Evolutionary conservation across 2,113 vertebrate species (phyloP), one percentile per base, ranked within the genome.

Genomic region (Eulemur rufifrons): DNA sequence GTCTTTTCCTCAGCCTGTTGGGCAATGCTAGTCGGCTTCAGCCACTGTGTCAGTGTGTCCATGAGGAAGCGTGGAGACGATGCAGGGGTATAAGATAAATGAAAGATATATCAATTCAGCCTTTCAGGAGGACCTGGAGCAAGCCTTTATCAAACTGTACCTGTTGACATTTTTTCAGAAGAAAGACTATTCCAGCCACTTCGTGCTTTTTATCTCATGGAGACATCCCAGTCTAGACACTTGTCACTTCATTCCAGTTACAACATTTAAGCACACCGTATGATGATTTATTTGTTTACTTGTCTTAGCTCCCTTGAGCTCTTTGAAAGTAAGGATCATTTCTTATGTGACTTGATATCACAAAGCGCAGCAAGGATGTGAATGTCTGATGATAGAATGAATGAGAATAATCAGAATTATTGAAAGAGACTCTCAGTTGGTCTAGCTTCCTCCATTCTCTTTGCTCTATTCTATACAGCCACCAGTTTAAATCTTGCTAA

Each of bases 201-300:
- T 71, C 74, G 1, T 76, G 56, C 50, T 71, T 91, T 94, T 94
- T 54, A 96, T 91, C 96, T 96, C 83, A 13, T 2, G 18, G 81
- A 82, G 82, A 85, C 81, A 86, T 63, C 71, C 81, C 32, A 20
- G 93, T 74, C 82, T 68, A 92, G 66, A 86, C 37, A 52, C 71
- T 78, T 73, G 81, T 95, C 88, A 92, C 87, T 82, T 84, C 47
- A 34, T 68, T 73, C 47, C 69, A 59, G 68, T 81, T 81, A 78
- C 61, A 87, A 56, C 39, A 68, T 27, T 80, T 81, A 23, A 77
- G 29, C 54, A 54, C 29, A n/a, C 5, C 81, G 82, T 32, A 1
- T 25, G 25, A 82, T 69, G 82, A 96, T 93, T 94, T 93, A 93
- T 94, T 95, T 91, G 94, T 88, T 98, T 96, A 84, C 80, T 45